Evolutionary conservation across 2,888 invertebrate species (phyloP).

Genomic region (Escarpia spicata): DNA sequence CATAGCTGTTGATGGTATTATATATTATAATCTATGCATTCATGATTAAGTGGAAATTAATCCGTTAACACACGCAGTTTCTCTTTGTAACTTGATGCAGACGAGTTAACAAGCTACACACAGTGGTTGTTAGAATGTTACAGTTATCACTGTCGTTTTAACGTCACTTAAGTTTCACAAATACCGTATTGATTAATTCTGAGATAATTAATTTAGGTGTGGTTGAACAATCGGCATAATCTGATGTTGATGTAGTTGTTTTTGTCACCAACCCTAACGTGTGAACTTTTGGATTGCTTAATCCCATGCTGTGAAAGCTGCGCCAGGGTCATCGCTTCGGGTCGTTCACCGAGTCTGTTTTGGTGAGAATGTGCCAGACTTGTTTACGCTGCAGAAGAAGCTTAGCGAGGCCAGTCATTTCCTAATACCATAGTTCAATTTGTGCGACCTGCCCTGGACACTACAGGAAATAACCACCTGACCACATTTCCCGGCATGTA

Average conservation of each 20-base stretch:
- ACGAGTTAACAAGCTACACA: not conserved
- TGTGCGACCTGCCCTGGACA: not conserved
- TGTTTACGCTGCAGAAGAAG: not conserved
- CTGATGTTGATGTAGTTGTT: not conserved
- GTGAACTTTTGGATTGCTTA: not conserved
- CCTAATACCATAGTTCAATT: not conserved
- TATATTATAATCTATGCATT: not conserved
- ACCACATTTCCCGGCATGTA: not conserved
- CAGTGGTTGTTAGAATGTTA: not conserved
- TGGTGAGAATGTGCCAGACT: not conserved
- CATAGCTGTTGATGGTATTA: not conserved
- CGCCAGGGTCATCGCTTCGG: not conserved
- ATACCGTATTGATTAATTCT: not conserved
- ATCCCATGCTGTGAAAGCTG: not conserved
- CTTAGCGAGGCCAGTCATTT: not conserved
- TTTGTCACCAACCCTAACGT: not conserved
- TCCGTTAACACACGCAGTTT: not conserved
- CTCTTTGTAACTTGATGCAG: not conserved
- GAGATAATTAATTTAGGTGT: not conserved
- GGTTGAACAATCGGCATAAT: not conserved
- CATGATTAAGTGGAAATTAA: constrained; percentile 8
- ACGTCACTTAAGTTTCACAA: not conserved
- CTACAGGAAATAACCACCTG: not conserved
- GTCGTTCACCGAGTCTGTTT: not conserved
- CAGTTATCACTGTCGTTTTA: not conserved